Evolutionary conservation across 2,797 vertebrate genomes (phyloP).

Genomic region (Paramormyrops hopkinsi): DNA sequence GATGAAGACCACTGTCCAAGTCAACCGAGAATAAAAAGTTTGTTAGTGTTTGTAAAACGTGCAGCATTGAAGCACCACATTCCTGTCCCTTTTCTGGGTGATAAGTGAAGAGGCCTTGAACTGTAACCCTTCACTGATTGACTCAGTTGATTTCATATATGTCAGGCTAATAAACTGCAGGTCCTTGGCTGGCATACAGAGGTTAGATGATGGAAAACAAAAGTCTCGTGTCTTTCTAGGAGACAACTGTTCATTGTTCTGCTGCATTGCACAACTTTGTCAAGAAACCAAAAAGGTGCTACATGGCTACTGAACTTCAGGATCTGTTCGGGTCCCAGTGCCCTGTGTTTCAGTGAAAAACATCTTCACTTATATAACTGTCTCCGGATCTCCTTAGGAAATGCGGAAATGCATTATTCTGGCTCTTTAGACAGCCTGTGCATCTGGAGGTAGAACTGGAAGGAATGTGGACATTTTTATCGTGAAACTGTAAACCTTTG

Average conservation of each 20-base stretch:
- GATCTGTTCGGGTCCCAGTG: not conserved
- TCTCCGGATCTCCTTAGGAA: not conserved
- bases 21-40: not conserved
- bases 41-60: not conserved
- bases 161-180: not conserved
- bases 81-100: not conserved
- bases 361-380: not conserved
- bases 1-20: not conserved
- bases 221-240: not conserved
- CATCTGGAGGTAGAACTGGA: not conserved
- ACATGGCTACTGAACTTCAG: not conserved
- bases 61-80: not conserved
- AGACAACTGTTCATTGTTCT: not conserved
- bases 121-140: not conserved
- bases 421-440: not conserved
- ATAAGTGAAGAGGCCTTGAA: not conserved
- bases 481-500: not conserved
- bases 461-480: not conserved
- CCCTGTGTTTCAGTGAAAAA: not conserved
- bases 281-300: not conserved
- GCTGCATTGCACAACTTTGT: not conserved
- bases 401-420: not conserved
- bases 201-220: not conserved
- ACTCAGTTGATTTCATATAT: not conserved
- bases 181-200: not conserved